Evolutionary conservation across 2,797 vertebrate genomes (phyloP).

Genomic region (Rhabdophis nuchalis): DNA sequence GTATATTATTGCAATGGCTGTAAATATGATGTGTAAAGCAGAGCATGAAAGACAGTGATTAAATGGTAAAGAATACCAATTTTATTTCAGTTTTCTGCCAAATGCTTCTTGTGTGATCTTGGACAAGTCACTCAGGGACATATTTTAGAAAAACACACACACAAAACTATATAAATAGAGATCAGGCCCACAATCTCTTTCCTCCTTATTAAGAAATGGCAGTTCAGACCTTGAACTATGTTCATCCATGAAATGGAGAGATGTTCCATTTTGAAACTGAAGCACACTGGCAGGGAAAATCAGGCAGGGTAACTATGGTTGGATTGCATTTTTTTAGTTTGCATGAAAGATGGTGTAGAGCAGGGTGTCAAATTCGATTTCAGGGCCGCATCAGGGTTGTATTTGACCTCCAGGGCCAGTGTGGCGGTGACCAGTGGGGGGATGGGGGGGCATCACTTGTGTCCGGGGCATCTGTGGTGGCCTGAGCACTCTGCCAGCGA

Average conservation of each 20-base stretch:
- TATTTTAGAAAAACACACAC: constrained; percentile 4
- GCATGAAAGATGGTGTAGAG: background rate
- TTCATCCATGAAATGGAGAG: background rate
- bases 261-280: background rate
- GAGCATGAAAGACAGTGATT: constrained; percentile 34
- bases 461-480: too few relatives aligned
- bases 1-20: constrained; percentile 41
- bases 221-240: background rate
- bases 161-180: background rate
- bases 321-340: background rate
- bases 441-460: too few relatives aligned
- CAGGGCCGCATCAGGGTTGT: too few relatives aligned
- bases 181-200: constrained; percentile 1
- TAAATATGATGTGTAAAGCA: constrained; percentile 50
- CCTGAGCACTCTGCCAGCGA: too few relatives aligned
- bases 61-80: constrained; percentile 8
- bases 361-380: too few relatives aligned
- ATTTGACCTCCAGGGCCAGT: too few relatives aligned
- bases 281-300: background rate
- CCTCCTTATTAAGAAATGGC: background rate
- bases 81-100: constrained; percentile 24
- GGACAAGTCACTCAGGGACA: constrained; percentile 25
- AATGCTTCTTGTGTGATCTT: constrained; percentile 36
- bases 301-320: background rate
- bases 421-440: too few relatives aligned